Base-by-base conservation (phyloP, 2,888 invertebrate genomes). In the Drosophila demipolita region DNA sequence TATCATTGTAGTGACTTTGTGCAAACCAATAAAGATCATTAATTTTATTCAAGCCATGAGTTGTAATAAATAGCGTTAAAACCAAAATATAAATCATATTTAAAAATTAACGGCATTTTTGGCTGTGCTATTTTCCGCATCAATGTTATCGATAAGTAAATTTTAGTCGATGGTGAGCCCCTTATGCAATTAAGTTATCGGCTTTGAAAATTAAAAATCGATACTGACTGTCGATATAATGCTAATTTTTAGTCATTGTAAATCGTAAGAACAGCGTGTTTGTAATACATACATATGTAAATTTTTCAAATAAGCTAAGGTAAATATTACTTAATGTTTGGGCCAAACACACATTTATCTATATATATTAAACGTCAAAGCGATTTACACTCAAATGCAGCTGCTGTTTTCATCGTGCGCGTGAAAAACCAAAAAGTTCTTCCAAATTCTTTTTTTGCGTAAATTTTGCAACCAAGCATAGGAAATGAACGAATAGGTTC, bases 261-360 rank as follows among this genome's bases (percentile, higher is more conserved):
- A 74, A 79, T 79, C 80, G 76, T 73, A 82, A 75, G 74, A 77
- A 69, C 84, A 71, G 85, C 88, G 87, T 83, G 82, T 66, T 87
- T 83, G 75, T 85, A 84, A 72, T 81, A 81, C 68, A 66, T 79
- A 69, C 75, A 79, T 73, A 63, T 83, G 83, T 83, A 83, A 26
- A 87, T 83, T 83, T 70, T 79, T 85, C 73, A 82, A 83, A 85
- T 83, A 83, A 83, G 73, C 83, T 83, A 88, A 83, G 83, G 83
- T 83, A 63, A 86, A 86, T 85, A 61, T 66, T 58, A 53, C 50
- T 60, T 12, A 42, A 29, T 55, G 29, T 9, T 9, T 50, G 9
- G 23, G 17, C 1, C 5, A 45, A 32, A 1, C 29, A 8, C 17
- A 26, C n/a, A 17, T 32, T 35, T 49, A 50, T 45, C 38, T 29